A percentile compares a stretch with the other conserved stretches of the same genome.
These are phyloP conservation scores for Epiperipatus broadwayi DNA, from an alignment of 2,888 invertebrate genomes.

Conservation along the genomic window DNA sequence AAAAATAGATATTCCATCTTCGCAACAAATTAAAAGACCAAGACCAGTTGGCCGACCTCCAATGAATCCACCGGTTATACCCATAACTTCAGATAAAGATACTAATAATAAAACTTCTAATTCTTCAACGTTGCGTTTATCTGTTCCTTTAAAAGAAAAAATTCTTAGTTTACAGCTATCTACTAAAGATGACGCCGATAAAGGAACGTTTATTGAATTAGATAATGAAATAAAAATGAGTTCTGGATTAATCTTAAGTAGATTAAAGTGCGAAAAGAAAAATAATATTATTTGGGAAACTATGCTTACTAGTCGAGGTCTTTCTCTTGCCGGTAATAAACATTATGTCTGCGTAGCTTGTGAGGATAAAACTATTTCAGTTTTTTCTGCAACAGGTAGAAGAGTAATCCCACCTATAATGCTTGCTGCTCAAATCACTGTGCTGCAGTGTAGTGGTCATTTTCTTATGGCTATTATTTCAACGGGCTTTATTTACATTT, in stretches of 20 bases:
- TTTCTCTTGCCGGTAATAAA: slow-evolving; percentile 21
- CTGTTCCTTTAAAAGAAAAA: too few species aligned
- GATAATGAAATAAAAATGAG: slow-evolving; percentile 24
- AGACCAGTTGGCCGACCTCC: too few species aligned
- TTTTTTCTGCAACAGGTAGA: slow-evolving; percentile 35
- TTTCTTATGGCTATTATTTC: slow-evolving; percentile 38
- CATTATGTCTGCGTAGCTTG: slow-evolving; percentile 43
- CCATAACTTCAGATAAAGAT: too few species aligned
- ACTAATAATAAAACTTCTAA: too few species aligned
- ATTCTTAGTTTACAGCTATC: too few species aligned
- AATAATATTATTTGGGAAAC: slow-evolving; percentile 15
- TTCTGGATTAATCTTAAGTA: slow-evolving; percentile 19
- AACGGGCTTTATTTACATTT: slow-evolving; percentile 31
- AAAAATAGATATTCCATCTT: too few species aligned
- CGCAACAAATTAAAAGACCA: too few species aligned
- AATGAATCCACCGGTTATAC: too few species aligned
- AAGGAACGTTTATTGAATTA: slow-evolving; percentile 23
- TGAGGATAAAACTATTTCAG: slow-evolving; percentile 45
- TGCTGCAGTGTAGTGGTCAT: slow-evolving; percentile 34
- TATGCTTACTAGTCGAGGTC: slow-evolving; percentile 21
- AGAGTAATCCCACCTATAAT: slow-evolving; percentile 37
- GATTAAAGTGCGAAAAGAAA: slow-evolving; percentile 16
- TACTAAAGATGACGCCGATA: too few species aligned
- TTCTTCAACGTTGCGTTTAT: too few species aligned
- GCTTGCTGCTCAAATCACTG: slow-evolving; percentile 39